A percentile compares a stretch with the other conserved stretches of the same genome.
phyloP scores from a whole-genome alignment of 2,113 vertebrate species.

The Elgaria multicarinata region DNA sequence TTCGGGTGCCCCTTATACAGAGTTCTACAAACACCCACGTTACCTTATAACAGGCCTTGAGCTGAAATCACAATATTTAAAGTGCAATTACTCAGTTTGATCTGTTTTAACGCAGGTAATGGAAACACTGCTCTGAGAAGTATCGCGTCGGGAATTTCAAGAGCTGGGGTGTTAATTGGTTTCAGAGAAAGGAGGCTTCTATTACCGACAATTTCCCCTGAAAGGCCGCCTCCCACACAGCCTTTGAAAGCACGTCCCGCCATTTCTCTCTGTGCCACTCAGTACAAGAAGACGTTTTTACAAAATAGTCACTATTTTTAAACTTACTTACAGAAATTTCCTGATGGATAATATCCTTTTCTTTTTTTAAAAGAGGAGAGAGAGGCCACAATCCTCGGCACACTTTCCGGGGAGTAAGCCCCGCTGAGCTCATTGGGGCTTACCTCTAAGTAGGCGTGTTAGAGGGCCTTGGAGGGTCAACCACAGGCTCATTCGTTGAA shows the following conservation, averaged over 20 bases:
- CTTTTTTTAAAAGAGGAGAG: not conserved
- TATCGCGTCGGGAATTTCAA: not conserved
- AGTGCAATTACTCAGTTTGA: constrained; percentile 19
- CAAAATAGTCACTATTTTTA: not conserved
- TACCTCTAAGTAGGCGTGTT: no score
- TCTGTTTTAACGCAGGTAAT: constrained; percentile 23
- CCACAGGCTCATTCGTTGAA: no score
- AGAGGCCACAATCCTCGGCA: not conserved
- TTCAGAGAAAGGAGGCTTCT: not conserved
- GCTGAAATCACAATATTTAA: constrained; percentile 26
- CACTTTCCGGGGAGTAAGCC: not conserved
- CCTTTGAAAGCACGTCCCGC: not conserved
- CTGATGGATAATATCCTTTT: not conserved
- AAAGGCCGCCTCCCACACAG: not conserved
- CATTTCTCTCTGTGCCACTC: not conserved
- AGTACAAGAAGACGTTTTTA: not conserved
- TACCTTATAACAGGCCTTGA: not conserved
- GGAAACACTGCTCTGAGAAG: not conserved
- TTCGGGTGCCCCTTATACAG: not conserved
- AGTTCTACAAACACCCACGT: not conserved
- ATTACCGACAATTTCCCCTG: not conserved
- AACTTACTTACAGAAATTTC: not conserved
- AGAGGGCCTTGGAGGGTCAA: no score
- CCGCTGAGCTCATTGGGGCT: not conserved
- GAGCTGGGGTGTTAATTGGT: constrained; percentile 6